Conservation (phyloP, 2,797 vertebrate genomes). For the Acestrorhynchus altus region DNA sequence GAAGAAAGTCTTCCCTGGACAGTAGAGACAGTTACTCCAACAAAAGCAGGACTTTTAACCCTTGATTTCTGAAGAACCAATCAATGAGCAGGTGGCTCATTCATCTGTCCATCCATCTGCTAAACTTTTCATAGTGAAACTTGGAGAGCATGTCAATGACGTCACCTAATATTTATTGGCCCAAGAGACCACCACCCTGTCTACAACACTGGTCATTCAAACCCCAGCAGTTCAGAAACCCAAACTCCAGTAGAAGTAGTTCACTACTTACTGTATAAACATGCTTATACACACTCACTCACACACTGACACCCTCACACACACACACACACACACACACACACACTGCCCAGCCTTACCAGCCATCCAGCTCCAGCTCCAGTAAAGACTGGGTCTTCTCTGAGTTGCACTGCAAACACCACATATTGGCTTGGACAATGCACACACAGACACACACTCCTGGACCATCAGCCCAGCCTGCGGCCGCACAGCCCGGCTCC, state of each 20-base stretch:
- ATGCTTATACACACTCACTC: not conserved
- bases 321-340: conserved; percentile 34
- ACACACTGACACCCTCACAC: conserved; percentile 46
- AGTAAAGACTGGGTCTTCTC: conserved; percentile 95
- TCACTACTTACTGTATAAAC: not conserved
- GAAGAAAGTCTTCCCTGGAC: too few relatives aligned
- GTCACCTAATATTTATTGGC: not conserved
- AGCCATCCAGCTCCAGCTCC: conserved; percentile 92
- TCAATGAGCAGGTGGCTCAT: too few relatives aligned
- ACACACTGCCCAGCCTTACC: conserved; percentile 78
- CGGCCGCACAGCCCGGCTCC: not conserved
- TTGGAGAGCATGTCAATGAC: conserved; percentile 5
- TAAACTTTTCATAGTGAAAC: not conserved
- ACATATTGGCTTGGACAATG: conserved; percentile 79
- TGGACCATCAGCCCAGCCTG: conserved; percentile 30
- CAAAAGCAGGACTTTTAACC: too few relatives aligned
- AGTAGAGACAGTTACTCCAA: too few relatives aligned
- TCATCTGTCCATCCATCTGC: not conserved
- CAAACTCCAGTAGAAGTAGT: not conserved
- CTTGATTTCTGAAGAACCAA: too few relatives aligned
- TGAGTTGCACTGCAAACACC: conserved; percentile 96
- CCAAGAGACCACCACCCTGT: not conserved
- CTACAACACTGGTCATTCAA: not conserved
- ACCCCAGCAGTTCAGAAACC: not conserved
- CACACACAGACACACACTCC: conserved; percentile 1